Conservation (phyloP, 2,797 vertebrate species). For the Tokudaia tokunoshimensis region DNA sequence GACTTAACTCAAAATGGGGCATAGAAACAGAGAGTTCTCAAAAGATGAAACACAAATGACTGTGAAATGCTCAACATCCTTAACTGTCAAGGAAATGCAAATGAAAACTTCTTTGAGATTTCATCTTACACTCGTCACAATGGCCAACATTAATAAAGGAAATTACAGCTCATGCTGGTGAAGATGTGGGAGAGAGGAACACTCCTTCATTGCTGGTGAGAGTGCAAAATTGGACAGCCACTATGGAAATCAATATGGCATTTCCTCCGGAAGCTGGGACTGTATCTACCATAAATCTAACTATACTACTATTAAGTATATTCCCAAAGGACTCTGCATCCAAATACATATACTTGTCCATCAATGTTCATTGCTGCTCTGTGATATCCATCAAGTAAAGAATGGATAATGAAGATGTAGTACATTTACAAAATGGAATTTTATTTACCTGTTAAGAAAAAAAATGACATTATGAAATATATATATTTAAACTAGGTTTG, state of each 20-base stretch:
- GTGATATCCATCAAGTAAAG: background rate
- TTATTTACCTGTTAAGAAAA: background rate
- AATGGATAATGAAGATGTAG: background rate
- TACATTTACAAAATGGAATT: background rate
- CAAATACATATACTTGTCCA: background rate
- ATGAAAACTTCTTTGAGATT: background rate
- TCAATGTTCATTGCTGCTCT: background rate
- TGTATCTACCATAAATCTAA: background rate
- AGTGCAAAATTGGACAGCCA: background rate
- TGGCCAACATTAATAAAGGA: too few species aligned
- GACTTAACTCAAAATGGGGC: background rate
- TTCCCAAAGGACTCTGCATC: background rate
- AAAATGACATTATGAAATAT: background rate
- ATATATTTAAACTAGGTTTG: background rate
- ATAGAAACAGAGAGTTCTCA: background rate
- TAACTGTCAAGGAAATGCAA: background rate
- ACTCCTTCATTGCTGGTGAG: background rate
- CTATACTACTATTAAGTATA: background rate
- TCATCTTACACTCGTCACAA: background rate
- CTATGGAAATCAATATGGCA: background rate
- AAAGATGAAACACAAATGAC: background rate
- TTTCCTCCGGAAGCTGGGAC: too few species aligned
- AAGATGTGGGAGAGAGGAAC: background rate
- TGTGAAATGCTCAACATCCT: background rate
- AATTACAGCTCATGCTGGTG: background rate